Evolutionary conservation across 2,113 vertebrate species (phyloP).

Genomic region (Hyperopisus bebe): DNA sequence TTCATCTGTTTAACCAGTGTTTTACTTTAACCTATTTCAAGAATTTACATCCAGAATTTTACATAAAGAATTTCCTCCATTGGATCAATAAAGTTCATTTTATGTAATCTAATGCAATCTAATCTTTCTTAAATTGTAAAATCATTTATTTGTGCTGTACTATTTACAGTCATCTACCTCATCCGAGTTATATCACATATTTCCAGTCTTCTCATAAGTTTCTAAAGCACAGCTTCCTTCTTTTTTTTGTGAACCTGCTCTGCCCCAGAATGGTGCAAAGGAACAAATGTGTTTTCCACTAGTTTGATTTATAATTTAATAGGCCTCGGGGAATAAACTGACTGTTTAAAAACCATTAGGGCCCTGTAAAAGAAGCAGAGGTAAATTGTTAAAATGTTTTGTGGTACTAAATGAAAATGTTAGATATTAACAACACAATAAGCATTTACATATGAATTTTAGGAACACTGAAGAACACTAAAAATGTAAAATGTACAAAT

Average conservation of each 20-base stretch:
- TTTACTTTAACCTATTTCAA: neutral
- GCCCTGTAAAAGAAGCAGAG: neutral
- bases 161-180: neutral
- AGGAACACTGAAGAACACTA: neutral
- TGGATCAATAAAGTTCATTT: neutral
- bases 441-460: neutral
- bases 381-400: neutral
- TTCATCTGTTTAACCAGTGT: neutral
- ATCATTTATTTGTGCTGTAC: neutral
- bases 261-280: neutral
- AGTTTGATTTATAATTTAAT: conserved; percentile 10
- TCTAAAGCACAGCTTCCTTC: neutral
- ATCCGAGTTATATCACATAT: neutral
- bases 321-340: conserved; percentile 9
- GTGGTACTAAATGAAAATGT: neutral
- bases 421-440: neutral
- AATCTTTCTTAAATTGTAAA: neutral
- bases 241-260: neutral
- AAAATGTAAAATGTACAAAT: neutral
- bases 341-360: neutral
- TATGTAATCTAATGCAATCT: neutral
- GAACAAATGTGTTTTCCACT: neutral
- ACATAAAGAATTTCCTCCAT: neutral
- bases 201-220: neutral
- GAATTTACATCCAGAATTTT: neutral